These are phyloP conservation scores for Cossypha dichroa DNA, from an alignment of 2,797 vertebrate genomes.

Conservation along the genomic window DNA sequence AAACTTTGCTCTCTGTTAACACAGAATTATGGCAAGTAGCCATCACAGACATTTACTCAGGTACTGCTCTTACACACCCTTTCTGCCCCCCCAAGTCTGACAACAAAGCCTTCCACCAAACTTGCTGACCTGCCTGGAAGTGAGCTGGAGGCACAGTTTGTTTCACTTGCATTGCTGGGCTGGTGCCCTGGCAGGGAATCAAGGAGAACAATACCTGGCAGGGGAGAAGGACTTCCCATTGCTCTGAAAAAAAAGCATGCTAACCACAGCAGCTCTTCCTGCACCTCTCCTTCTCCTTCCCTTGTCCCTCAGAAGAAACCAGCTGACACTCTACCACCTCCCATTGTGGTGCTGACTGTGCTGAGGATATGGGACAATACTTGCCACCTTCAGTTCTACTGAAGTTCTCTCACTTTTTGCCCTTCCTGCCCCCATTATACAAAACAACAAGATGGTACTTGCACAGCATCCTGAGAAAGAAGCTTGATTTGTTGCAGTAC, in stretches of 20 bases:
- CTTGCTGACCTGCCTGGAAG: not conserved
- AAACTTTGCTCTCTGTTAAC: not conserved
- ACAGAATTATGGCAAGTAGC: not conserved
- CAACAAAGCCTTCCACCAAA: not conserved
- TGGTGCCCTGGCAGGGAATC: not conserved
- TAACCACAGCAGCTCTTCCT: slow-evolving; percentile 10
- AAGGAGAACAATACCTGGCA: slow-evolving; percentile 41
- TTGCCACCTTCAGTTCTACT: not conserved
- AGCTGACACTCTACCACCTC: not conserved
- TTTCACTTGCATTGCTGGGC: not conserved
- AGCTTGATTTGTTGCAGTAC: not conserved
- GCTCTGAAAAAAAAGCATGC: not conserved
- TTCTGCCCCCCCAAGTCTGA: not conserved
- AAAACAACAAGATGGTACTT: not conserved
- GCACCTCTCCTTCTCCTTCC: not conserved
- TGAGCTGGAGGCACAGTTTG: not conserved
- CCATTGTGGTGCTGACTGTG: fast-evolving
- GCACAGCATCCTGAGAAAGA: not conserved
- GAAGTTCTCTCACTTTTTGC: not conserved
- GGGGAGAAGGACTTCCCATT: not conserved
- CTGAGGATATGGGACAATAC: not conserved
- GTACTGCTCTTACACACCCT: not conserved
- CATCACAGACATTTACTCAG: not conserved
- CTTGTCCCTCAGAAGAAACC: not conserved
- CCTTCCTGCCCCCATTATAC: not conserved